Conservation (phyloP, 2,797 vertebrate species). For the Cyclopterus lumpus region DNA sequence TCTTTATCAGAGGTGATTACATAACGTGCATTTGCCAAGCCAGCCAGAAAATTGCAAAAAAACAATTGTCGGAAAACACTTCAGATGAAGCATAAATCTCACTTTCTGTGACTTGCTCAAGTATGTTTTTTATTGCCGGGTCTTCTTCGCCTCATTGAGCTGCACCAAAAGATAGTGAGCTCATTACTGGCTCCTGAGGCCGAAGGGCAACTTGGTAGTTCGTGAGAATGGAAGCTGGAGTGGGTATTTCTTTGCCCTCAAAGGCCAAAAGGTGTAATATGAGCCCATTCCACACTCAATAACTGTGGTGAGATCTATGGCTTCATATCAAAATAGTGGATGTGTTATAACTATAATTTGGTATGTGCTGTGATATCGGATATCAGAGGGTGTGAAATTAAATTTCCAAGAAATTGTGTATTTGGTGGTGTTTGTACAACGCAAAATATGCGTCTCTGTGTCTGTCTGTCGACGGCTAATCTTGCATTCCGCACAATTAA, state of each 20-base stretch:
- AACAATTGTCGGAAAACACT: background rate
- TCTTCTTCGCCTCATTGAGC: background rate
- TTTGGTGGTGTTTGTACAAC: background rate
- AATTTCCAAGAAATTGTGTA: background rate
- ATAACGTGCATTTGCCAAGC: background rate
- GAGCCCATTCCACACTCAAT: background rate
- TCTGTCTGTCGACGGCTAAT: background rate
- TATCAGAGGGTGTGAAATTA: slow-evolving; percentile 3
- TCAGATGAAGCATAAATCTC: slow-evolving; percentile 4
- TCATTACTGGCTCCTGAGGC: background rate
- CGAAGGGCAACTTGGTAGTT: background rate
- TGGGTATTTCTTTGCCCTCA: background rate
- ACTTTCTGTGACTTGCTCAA: slow-evolving; percentile 4
- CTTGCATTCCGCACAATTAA: background rate
- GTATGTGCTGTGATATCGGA: slow-evolving; percentile 4
- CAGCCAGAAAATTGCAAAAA: background rate
- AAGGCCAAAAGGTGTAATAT: background rate
- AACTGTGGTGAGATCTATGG: background rate
- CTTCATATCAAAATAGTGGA: background rate
- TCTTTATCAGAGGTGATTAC: slow-evolving; percentile 16
- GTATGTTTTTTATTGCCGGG: background rate
- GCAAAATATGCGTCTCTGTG: background rate
- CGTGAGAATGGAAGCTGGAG: background rate
- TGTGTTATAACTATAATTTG: slow-evolving; percentile 15
- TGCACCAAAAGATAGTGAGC: background rate